phyloP scores from a whole-genome alignment of 2,888 invertebrate species.

The Lepidochrysops patricia region DNA sequence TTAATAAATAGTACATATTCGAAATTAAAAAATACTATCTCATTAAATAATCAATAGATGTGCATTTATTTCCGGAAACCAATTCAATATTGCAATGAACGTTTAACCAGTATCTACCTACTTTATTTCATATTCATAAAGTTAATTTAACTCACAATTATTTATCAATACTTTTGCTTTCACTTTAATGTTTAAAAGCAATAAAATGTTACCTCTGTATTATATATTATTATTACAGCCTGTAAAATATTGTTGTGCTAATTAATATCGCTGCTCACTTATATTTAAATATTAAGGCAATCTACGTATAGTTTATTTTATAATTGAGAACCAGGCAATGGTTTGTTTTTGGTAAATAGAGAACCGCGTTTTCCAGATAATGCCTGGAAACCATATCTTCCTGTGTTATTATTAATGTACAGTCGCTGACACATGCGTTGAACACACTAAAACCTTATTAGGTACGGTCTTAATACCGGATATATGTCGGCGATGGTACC shows the following conservation, averaged over 20 bases:
- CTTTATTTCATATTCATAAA: background rate
- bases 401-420: background rate
- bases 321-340: background rate
- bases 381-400: background rate
- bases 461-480: no score
- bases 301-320: background rate
- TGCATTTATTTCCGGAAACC: background rate
- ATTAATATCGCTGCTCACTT: constrained; percentile 8
- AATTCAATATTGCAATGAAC: background rate
- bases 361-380: background rate
- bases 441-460: no score
- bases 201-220: constrained; percentile 3
- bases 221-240: background rate
- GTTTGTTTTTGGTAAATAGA: background rate
- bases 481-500: no score
- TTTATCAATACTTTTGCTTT: background rate
- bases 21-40: background rate
- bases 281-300: constrained; percentile 5
- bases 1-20: constrained; percentile 1
- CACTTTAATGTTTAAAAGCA: constrained; percentile 1
- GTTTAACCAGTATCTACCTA: background rate
- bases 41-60: background rate
- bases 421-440: no score
- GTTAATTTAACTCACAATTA: background rate
- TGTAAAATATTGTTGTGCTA: constrained; percentile 10